phyloP scores from a whole-genome alignment of 2,888 invertebrate genomes.

The Diadromus collaris region DNA sequence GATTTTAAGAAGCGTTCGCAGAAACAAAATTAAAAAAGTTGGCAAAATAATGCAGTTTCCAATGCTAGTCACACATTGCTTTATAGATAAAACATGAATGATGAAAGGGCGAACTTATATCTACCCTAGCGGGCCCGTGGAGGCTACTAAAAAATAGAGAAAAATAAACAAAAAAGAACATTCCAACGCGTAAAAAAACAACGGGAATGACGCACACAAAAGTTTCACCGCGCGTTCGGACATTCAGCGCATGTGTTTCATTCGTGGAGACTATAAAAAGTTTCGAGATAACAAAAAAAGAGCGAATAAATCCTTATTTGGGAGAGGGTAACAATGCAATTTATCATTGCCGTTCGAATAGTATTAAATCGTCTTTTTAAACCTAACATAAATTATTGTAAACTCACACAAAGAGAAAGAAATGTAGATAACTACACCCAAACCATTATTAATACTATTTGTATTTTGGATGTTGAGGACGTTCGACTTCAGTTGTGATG shows the following conservation, averaged over 20 bases:
- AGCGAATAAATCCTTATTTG: slow-evolving; percentile 24
- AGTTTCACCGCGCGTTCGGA: slow-evolving; percentile 25
- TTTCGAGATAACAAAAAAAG: slow-evolving; percentile 15
- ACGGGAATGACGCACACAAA: slow-evolving; percentile 25
- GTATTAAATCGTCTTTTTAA: slow-evolving; percentile 53
- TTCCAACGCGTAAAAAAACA: slow-evolving; percentile 49
- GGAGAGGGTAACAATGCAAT: slow-evolving; percentile 19
- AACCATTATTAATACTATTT: slow-evolving; percentile 38
- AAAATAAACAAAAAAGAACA: slow-evolving; percentile 44
- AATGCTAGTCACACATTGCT: slow-evolving; percentile 59
- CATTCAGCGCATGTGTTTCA: slow-evolving; percentile 26
- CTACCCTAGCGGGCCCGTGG: slow-evolving; percentile 57
- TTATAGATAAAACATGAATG: slow-evolving; percentile 53
- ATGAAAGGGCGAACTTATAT: slow-evolving; percentile 37
- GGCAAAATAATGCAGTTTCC: slow-evolving; percentile 36
- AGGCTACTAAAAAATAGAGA: slow-evolving; percentile 39
- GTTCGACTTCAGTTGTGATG: slow-evolving; percentile 22
- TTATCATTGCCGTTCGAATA: slow-evolving; percentile 43
- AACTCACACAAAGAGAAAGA: slow-evolving; percentile 28
- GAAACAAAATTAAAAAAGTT: slow-evolving; percentile 23
- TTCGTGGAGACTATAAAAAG: slow-evolving; percentile 11
- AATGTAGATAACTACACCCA: slow-evolving; percentile 14
- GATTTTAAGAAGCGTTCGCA: slow-evolving; percentile 28
- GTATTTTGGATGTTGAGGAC: slow-evolving; percentile 42
- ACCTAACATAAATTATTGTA: slow-evolving; percentile 47